These are phyloP conservation scores for Xestia ashworthii DNA, from an alignment of 2,888 invertebrate genomes.

Conservation along the genomic window DNA sequence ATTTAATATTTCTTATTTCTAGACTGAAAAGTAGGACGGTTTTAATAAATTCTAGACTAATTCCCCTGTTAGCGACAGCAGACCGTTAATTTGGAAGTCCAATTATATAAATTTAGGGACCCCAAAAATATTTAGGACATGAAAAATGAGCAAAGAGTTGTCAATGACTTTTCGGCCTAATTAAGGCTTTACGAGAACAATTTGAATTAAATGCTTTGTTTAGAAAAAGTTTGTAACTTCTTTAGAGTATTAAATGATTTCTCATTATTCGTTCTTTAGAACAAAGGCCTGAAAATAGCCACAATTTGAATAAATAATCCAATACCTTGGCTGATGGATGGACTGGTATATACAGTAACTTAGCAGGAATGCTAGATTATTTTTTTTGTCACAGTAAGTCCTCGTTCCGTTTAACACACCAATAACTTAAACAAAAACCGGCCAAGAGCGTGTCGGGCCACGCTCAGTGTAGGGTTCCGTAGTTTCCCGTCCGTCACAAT, in stretches of 20 bases:
- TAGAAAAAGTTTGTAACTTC: slow-evolving; percentile 10
- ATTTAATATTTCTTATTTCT: slow-evolving; percentile 33
- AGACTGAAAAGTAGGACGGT: slow-evolving; percentile 35
- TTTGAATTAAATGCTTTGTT: slow-evolving; percentile 13
- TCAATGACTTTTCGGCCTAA: slow-evolving; percentile 14
- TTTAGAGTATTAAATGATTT: background rate
- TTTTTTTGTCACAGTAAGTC: background rate
- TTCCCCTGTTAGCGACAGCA: slow-evolving; percentile 33
- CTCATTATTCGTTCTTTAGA: background rate
- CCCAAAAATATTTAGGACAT: slow-evolving; percentile 23
- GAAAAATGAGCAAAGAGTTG: slow-evolving; percentile 19
- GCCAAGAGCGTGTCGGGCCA: too few species aligned
- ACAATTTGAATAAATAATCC: background rate
- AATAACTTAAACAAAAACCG: background rate
- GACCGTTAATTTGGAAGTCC: slow-evolving; percentile 42
- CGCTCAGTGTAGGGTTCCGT: too few species aligned
- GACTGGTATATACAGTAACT: background rate
- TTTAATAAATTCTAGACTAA: slow-evolving; percentile 49
- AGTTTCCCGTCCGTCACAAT: too few species aligned
- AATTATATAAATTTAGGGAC: slow-evolving; percentile 47
- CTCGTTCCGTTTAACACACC: background rate
- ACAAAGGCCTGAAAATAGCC: background rate
- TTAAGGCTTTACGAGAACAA: slow-evolving; percentile 20
- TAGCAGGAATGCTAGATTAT: background rate
- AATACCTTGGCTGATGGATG: background rate